phyloP scores from a whole-genome alignment of 2,797 vertebrate genomes.

The Melanotaenia pygmaea region DNA sequence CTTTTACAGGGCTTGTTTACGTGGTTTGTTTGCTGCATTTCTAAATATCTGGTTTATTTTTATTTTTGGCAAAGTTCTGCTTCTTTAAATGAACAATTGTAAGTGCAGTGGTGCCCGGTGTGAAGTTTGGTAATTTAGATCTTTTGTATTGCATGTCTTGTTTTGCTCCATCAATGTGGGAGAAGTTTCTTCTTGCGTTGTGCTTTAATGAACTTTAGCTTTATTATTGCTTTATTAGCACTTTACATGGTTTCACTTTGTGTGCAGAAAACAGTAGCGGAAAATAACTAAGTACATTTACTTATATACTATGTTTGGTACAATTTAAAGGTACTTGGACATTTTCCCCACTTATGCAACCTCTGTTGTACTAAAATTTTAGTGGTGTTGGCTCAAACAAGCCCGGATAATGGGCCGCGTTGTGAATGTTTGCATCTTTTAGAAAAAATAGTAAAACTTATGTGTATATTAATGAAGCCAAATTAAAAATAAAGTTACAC shows the following conservation, averaged over 20 bases:
- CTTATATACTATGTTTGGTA: neutral
- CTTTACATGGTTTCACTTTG: constrained; percentile 46
- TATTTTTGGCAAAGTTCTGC: constrained; percentile 1
- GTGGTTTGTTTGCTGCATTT: constrained; percentile 33
- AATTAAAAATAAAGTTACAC: neutral
- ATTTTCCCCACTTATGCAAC: constrained; percentile 11
- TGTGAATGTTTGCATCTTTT: neutral
- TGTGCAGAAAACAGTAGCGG: constrained; percentile 31
- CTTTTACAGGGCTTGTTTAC: constrained; percentile 16
- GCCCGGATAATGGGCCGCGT: too few relatives aligned
- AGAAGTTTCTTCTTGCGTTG: constrained; percentile 3
- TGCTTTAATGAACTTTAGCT: constrained; percentile 28
- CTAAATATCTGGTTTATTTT: neutral
- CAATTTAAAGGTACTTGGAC: constrained; percentile 20
- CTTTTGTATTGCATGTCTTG: constrained; percentile 7
- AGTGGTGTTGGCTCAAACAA: neutral
- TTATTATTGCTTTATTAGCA: constrained; percentile 50
- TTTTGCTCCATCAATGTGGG: neutral
- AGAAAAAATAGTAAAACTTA: neutral
- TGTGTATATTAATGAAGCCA: neutral
- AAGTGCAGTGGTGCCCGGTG: constrained; percentile 18
- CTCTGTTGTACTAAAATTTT: neutral
- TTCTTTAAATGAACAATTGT: constrained; percentile 27
- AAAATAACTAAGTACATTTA: constrained; percentile 12
- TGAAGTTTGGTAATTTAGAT: constrained; percentile 3